Conservation (phyloP, 1,140 invertebrate genomes). For the Euwallacea fornicatus region DNA sequence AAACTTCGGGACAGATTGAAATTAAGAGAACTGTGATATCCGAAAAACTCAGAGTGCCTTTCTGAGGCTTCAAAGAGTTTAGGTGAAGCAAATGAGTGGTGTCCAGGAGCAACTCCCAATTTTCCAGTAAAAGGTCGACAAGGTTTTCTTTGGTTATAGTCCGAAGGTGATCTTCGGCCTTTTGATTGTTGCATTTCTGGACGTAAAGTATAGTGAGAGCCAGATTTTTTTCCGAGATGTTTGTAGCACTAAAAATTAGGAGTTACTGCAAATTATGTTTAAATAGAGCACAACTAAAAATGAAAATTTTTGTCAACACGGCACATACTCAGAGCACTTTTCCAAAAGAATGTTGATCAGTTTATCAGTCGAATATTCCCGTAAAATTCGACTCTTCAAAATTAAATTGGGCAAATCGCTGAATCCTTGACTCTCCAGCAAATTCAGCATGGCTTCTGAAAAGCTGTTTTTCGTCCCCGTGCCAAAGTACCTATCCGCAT, state of each 20-base stretch:
- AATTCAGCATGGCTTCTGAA: constrained; percentile 55
- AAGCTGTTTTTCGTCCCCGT: constrained; percentile 57
- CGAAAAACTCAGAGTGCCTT: constrained; percentile 57
- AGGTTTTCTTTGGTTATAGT: constrained; percentile 53
- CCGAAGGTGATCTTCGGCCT: constrained; percentile 55
- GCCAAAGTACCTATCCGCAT: constrained; percentile 53
- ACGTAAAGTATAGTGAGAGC: constrained; percentile 59
- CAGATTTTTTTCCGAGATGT: constrained; percentile 50
- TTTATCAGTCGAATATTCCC: constrained; percentile 63
- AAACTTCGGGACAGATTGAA: constrained; percentile 54
- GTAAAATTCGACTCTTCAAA: constrained; percentile 57
- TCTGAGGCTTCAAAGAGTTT: constrained; percentile 40
- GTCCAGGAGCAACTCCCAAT: constrained; percentile 61
- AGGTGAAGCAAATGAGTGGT: constrained; percentile 47
- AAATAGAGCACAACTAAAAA: not conserved
- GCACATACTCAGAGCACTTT: constrained; percentile 41
- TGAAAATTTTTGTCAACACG: too few relatives aligned
- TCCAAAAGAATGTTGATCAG: constrained; percentile 56
- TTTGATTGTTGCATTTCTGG: constrained; percentile 57
- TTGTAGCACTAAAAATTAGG: constrained; percentile 20
- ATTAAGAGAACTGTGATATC: constrained; percentile 60
- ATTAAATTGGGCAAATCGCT: constrained; percentile 58
- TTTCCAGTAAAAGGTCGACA: constrained; percentile 51
- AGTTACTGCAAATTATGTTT: not conserved
- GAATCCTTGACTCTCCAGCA: constrained; percentile 54